Conservation (phyloP, 2,113 vertebrate species). For the Balaeniceps rex region DNA sequence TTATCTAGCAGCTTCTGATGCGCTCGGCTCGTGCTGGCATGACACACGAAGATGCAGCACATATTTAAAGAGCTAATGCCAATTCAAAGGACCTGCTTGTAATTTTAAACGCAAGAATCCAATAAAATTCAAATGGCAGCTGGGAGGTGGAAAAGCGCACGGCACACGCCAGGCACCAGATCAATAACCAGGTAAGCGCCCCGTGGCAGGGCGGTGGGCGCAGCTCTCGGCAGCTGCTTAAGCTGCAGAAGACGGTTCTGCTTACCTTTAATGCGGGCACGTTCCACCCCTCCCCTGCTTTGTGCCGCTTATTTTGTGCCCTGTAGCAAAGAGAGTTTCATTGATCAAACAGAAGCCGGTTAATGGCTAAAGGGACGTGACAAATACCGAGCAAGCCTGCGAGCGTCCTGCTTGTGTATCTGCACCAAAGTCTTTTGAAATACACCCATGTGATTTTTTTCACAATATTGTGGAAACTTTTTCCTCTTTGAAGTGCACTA, state of each 20-base stretch:
- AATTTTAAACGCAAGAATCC: slow-evolving; percentile 25
- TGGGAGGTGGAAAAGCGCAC: background rate
- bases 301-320: background rate
- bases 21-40: slow-evolving; percentile 49
- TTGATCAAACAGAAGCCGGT: background rate
- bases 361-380: background rate
- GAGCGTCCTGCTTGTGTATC: background rate
- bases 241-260: background rate
- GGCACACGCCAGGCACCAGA: rapidly evolving
- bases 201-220: background rate
- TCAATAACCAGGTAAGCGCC: background rate
- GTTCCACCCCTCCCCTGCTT: background rate
- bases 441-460: background rate
- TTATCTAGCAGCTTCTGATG: slow-evolving; percentile 61
- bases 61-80: slow-evolving; percentile 28
- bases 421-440: background rate
- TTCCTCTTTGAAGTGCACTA: background rate
- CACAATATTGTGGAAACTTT: background rate
- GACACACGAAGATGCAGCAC: slow-evolving; percentile 32
- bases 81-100: slow-evolving; percentile 34
- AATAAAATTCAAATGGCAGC: background rate
- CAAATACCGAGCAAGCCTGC: rapidly evolving
- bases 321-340: background rate
- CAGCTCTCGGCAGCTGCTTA: background rate
- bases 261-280: background rate